Percentiles rank a stretch among this genome's conserved stretches.
These are phyloP conservation scores for Prunella himalayana DNA, from an alignment of 2,113 vertebrate species.

Conservation along the genomic window DNA sequence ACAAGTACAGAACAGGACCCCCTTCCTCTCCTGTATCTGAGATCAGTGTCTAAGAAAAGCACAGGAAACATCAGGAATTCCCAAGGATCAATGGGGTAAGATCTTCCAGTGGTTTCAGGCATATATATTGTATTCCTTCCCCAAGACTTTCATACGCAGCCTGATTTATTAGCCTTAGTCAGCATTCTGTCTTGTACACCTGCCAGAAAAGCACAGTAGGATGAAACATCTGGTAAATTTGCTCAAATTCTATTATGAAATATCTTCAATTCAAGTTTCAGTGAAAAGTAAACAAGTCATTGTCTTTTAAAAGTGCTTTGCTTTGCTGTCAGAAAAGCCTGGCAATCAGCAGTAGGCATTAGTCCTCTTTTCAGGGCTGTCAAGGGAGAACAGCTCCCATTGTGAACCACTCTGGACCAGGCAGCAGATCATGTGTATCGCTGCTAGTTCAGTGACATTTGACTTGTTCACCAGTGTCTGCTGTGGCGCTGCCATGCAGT, in stretches of 20 bases:
- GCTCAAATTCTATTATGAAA: constrained; percentile 68
- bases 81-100: constrained; percentile 29
- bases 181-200: constrained; percentile 53
- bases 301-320: constrained; percentile 57
- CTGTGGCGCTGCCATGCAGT: not conserved
- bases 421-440: not conserved
- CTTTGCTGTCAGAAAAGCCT: constrained; percentile 33
- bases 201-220: constrained; percentile 63
- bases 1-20: not conserved
- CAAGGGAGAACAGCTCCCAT: not conserved
- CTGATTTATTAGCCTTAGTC: constrained; percentile 70
- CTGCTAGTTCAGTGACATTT: not conserved
- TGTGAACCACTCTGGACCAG: not conserved
- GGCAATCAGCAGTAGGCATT: not conserved
- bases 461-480: not conserved
- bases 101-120: constrained; percentile 14
- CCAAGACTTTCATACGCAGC: constrained; percentile 22
- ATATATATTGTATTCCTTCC: constrained; percentile 39
- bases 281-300: constrained; percentile 69
- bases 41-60: constrained; percentile 24
- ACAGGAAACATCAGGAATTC: constrained; percentile 39
- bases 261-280: constrained; percentile 64
- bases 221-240: constrained; percentile 74
- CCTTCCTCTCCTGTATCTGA: constrained; percentile 1
- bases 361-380: not conserved